Conservation (phyloP, 1,140 invertebrate species). For the Holotrichia oblita region DNA sequence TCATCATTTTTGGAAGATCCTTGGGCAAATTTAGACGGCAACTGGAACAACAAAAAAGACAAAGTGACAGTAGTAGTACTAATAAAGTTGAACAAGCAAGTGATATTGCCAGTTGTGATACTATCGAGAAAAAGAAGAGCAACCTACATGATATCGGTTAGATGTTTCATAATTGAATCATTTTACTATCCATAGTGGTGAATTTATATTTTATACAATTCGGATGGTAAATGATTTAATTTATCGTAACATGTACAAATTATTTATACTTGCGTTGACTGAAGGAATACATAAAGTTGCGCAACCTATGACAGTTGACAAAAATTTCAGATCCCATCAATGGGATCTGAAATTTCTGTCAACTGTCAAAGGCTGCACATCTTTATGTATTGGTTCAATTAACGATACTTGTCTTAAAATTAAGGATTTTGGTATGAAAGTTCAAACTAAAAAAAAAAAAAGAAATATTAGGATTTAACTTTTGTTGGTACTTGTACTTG, state of each 20-base stretch:
- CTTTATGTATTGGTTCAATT: too few species aligned
- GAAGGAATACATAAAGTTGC: too few species aligned
- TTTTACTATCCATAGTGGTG: not conserved
- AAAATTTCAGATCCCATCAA: too few species aligned
- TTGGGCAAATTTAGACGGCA: slow-evolving; percentile 4
- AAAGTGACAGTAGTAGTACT: not conserved
- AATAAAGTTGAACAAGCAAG: not conserved
- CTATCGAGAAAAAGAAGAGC: not conserved
- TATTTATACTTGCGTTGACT: not conserved
- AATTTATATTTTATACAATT: slow-evolving; percentile 36
- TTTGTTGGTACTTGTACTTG: too few species aligned
- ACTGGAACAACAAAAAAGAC: not conserved
- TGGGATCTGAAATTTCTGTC: too few species aligned
- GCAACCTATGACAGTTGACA: too few species aligned
- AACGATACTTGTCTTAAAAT: not conserved
- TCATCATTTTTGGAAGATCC: slow-evolving; percentile 18
- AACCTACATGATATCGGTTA: not conserved
- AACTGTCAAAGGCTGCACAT: too few species aligned
- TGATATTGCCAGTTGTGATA: not conserved
- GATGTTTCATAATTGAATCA: not conserved
- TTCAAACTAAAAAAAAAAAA: not conserved
- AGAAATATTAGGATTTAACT: not conserved
- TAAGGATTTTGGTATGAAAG: not conserved
- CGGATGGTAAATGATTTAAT: not conserved
- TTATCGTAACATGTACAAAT: slow-evolving; percentile 7